Evolutionary conservation across 2,113 vertebrate genomes (phyloP).

Genomic region (Salvelinus sp.): DNA sequence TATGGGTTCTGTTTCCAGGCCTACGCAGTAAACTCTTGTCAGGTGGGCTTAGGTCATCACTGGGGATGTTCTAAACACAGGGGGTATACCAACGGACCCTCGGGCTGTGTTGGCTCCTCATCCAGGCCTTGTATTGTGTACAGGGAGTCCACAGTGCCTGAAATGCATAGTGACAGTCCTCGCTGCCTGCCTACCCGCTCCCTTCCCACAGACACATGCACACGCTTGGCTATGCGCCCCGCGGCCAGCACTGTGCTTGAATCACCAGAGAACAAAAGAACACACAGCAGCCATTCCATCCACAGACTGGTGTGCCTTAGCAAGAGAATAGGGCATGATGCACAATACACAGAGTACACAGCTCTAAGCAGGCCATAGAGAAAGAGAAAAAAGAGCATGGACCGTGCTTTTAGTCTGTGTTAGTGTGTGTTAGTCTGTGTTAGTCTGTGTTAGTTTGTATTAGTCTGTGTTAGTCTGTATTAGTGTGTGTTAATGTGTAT

Average conservation of each 20-base stretch:
- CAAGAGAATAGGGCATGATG: background rate
- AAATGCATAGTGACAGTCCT: conserved; percentile 68
- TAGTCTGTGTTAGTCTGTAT: no score
- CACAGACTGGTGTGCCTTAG: conserved; percentile 42
- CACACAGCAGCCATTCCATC: conserved; percentile 27
- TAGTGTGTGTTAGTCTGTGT: no score
- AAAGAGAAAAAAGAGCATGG: background rate
- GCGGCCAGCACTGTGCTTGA: conserved; percentile 33
- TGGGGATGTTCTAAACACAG: conserved; percentile 4
- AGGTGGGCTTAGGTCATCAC: conserved; percentile 21
- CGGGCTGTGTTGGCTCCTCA: conserved; percentile 35
- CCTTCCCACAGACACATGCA: conserved; percentile 45
- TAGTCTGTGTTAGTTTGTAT: no score
- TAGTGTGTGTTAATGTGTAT: no score
- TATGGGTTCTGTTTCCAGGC: conserved; percentile 15
- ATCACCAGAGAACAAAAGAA: conserved; percentile 11
- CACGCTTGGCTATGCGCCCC: conserved; percentile 50
- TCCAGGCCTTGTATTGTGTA: conserved; percentile 41
- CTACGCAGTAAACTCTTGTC: background rate
- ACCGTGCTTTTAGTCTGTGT: background rate
- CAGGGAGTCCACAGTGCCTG: conserved; percentile 40
- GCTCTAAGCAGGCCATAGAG: background rate
- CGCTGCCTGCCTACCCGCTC: conserved; percentile 49
- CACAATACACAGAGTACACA: background rate
- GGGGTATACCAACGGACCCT: background rate